Percentiles rank a stretch among this genome's conserved stretches.
phyloP scores from a whole-genome alignment of 2,113 vertebrate species.

The Charina bottae region DNA sequence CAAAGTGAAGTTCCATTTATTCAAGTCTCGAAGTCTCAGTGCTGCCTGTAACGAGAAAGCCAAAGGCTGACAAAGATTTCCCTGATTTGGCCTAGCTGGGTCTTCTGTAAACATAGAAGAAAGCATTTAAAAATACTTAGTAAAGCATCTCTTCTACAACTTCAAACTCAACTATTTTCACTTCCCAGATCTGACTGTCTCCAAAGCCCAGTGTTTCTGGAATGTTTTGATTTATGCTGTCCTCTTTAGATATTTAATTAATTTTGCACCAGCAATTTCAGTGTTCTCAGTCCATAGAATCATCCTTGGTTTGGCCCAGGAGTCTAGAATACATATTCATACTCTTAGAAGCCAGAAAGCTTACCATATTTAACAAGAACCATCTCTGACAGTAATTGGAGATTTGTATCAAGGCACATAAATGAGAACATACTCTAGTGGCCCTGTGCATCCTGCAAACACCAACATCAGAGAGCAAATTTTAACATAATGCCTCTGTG shows the following conservation, averaged over 20 bases:
- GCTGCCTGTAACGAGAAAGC: background rate
- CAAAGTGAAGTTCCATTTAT: background rate
- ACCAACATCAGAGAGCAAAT: conserved; percentile 79
- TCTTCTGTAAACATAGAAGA: background rate
- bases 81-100: background rate
- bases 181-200: conserved; percentile 54
- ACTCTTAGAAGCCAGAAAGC: conserved; percentile 68
- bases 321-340: conserved; percentile 74
- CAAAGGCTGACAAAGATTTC: background rate
- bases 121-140: background rate
- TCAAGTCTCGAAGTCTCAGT: background rate
- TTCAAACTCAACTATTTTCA: conserved; percentile 22
- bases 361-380: conserved; percentile 78
- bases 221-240: conserved; percentile 58
- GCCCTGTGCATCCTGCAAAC: conserved; percentile 72
- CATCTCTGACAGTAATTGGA: conserved; percentile 80
- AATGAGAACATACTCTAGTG: conserved; percentile 77
- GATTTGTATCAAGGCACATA: conserved; percentile 79
- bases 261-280: conserved; percentile 70
- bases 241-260: conserved; percentile 76
- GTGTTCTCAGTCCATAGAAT: conserved; percentile 63
- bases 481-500: conserved; percentile 76
- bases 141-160: conserved; percentile 7
- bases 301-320: conserved; percentile 63
- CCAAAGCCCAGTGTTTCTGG: conserved; percentile 63